A percentile compares a stretch with the other conserved stretches of the same genome.
Evolutionary conservation across 1,140 invertebrate species (phyloP).

Genomic region (Lepidurus packardi): DNA sequence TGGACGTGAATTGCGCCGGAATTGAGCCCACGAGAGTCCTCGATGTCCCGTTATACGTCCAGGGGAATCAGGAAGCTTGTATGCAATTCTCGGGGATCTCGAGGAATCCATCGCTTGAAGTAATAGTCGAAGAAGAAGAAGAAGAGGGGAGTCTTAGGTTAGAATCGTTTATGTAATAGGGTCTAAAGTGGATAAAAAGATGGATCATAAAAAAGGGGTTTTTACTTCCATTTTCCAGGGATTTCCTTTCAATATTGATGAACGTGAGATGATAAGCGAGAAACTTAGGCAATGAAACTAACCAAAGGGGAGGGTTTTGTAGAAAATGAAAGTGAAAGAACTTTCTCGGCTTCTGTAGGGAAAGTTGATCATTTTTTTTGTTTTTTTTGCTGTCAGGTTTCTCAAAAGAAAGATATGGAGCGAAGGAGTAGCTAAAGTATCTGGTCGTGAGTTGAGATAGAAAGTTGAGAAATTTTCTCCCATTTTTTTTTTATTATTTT

Average conservation of each 20-base stretch:
- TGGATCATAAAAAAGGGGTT: too few relatives aligned
- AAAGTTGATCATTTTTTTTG: neutral
- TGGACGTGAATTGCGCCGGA: neutral
- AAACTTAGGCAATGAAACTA: neutral
- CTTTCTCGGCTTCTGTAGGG: neutral
- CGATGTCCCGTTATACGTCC: neutral
- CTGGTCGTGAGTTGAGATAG: neutral
- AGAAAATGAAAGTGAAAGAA: neutral
- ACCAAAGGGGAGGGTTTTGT: neutral
- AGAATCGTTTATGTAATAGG: too few relatives aligned
- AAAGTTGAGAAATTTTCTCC: slow-evolving; percentile 1
- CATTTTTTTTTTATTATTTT: neutral
- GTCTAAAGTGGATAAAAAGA: too few relatives aligned
- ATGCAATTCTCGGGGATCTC: neutral
- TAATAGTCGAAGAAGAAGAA: too few relatives aligned
- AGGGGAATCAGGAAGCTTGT: neutral
- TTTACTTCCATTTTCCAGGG: too few relatives aligned
- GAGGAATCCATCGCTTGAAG: neutral
- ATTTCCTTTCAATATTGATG: neutral
- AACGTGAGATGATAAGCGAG: neutral
- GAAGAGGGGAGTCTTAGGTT: too few relatives aligned
- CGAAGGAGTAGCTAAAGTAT: neutral
- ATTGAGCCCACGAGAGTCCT: neutral
- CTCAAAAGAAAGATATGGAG: too few relatives aligned
- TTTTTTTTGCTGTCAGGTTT: neutral